phyloP scores from a whole-genome alignment of 2,888 invertebrate species.

The Phlogophora meticulosa region DNA sequence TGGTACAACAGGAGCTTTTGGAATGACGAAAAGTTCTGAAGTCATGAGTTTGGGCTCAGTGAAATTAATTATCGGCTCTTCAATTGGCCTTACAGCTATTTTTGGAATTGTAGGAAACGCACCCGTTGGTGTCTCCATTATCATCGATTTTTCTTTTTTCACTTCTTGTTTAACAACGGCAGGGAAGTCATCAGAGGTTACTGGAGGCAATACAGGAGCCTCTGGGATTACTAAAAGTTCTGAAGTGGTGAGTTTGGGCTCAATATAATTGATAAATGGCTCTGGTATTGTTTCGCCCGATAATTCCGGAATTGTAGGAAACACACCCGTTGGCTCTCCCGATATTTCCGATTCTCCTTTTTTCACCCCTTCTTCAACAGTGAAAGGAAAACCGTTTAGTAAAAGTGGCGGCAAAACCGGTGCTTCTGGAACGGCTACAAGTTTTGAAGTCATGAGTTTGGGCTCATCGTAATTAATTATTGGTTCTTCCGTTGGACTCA shows the following conservation, averaged over 20 bases:
- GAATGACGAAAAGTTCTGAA: not conserved
- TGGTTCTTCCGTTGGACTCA: not conserved
- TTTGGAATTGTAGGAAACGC: no score
- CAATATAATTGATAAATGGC: not conserved
- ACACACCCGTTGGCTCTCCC: not conserved
- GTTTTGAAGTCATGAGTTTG: not conserved
- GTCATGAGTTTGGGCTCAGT: not conserved
- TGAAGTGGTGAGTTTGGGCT: not conserved
- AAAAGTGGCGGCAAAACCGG: slow-evolving; percentile 17
- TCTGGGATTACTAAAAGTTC: slow-evolving; percentile 5
- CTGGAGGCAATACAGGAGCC: not conserved
- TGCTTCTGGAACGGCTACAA: slow-evolving; percentile 17
- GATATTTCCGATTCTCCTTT: slow-evolving; percentile 1
- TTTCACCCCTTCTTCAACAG: slow-evolving; percentile 1
- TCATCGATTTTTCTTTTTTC: not conserved
- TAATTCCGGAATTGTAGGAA: not conserved
- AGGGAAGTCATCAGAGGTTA: not conserved
- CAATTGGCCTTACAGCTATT: not conserved
- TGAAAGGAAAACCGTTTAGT: not conserved
- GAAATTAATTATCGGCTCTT: not conserved
- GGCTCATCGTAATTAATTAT: not conserved
- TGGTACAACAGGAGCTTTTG: slow-evolving; percentile 23
- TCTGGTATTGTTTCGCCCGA: not conserved
- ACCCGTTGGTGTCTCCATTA: no score
- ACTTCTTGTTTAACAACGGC: not conserved